Evolutionary conservation across 2,888 invertebrate genomes (phyloP).

Genomic region (Sepioteuthis lessoniana): DNA sequence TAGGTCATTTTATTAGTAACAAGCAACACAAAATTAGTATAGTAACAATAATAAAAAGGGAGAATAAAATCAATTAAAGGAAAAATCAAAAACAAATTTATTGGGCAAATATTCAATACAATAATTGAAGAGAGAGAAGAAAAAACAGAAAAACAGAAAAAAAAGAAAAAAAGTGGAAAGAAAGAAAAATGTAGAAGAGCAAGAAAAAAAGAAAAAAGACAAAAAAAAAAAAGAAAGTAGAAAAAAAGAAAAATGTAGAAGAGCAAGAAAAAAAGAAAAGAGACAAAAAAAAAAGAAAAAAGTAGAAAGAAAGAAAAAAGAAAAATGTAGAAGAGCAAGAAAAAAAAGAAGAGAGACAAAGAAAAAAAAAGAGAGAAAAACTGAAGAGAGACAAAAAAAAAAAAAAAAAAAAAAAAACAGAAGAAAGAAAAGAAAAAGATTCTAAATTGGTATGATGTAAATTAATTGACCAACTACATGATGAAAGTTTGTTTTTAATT

Average conservation of each 20-base stretch:
- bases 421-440: too few relatives aligned
- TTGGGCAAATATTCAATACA: too few relatives aligned
- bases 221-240: neutral
- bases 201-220: neutral
- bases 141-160: neutral
- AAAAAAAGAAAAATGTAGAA: neutral
- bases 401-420: neutral
- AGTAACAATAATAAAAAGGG: too few relatives aligned
- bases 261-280: neutral
- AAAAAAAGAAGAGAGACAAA: neutral
- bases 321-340: neutral
- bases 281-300: neutral
- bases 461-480: too few relatives aligned
- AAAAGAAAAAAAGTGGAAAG: constrained; percentile 35
- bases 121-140: neutral
- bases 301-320: neutral
- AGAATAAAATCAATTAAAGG: too few relatives aligned
- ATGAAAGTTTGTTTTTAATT: too few relatives aligned
- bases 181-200: neutral
- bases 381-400: neutral
- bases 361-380: too few relatives aligned
- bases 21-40: neutral
- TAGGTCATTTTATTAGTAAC: too few relatives aligned
- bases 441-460: too few relatives aligned
- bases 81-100: too few relatives aligned